phyloP scores from a whole-genome alignment of 2,113 vertebrate genomes.

The Furnarius figulus region DNA sequence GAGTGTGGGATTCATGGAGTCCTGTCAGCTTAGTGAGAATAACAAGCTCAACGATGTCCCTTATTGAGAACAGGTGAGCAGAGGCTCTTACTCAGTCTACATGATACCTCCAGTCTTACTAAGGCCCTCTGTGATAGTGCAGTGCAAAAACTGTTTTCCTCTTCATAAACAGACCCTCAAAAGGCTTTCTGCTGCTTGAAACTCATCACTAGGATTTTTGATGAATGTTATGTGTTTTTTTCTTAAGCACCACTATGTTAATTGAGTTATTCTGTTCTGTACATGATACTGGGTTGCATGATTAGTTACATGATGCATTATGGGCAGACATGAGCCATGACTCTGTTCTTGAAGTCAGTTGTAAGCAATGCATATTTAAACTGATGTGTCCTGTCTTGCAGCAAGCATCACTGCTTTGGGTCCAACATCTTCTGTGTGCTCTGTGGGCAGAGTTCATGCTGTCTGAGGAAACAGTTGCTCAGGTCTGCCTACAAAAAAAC shows the following conservation, averaged over 20 bases:
- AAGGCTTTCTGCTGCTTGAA: not conserved
- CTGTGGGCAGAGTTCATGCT: not conserved
- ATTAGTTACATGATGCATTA: not conserved
- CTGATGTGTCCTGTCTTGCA: not conserved
- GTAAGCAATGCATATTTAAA: not conserved
- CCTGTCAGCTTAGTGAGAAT: too few species aligned
- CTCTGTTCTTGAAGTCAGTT: not conserved
- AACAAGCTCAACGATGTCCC: accelerated
- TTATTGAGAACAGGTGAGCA: not conserved
- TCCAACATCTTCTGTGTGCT: not conserved
- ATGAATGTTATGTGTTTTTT: not conserved
- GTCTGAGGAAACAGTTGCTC: not conserved
- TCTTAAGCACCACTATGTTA: accelerated
- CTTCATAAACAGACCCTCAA: not conserved
- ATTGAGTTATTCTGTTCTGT: not conserved
- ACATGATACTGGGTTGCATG: not conserved
- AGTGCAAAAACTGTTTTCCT: not conserved
- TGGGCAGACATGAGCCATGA: not conserved
- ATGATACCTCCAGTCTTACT: not conserved
- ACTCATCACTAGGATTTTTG: not conserved
- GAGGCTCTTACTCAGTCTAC: not conserved
- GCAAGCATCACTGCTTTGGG: not conserved
- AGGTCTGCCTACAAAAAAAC: not conserved
- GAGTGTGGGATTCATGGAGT: not conserved
- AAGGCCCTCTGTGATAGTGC: not conserved